A percentile compares a stretch with the other conserved stretches of the same genome.
These are phyloP conservation scores for Oceanodroma leucorhoa DNA, from an alignment of 2,797 vertebrate genomes.

Conservation along the genomic window DNA sequence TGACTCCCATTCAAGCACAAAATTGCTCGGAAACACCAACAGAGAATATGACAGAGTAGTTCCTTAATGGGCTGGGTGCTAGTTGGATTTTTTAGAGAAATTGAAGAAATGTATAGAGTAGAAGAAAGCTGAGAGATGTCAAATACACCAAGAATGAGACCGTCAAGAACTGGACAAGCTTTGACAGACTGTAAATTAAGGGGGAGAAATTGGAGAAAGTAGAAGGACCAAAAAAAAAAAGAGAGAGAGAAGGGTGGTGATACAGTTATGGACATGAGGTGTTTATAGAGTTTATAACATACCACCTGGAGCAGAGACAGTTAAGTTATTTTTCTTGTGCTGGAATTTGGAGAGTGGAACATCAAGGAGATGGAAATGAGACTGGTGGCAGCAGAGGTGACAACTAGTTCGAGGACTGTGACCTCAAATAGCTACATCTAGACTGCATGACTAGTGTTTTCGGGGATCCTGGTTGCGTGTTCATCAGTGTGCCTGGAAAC, in stretches of 20 bases:
- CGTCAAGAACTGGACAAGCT: neutral
- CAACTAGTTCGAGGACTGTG: neutral
- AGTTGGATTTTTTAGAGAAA: neutral
- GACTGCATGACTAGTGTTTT: neutral
- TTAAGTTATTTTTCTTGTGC: neutral
- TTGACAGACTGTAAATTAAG: neutral
- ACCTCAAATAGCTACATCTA: neutral
- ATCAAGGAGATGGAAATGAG: neutral
- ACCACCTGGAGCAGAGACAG: neutral
- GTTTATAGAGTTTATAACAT: neutral
- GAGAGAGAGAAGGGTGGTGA: rapidly evolving
- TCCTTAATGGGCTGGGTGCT: neutral
- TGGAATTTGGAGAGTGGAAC: neutral
- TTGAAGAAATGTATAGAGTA: neutral
- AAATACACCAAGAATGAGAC: neutral
- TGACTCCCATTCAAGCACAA: neutral
- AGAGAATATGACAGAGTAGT: neutral
- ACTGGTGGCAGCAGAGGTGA: neutral
- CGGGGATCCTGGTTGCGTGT: neutral
- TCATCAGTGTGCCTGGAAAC: neutral
- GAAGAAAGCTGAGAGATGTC: neutral
- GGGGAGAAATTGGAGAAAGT: neutral
- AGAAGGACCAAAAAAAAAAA: neutral
- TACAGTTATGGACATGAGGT: neutral
- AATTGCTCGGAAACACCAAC: neutral